A percentile compares a stretch with the other conserved stretches of the same genome.
Conservation (phyloP, 2,113 vertebrate genomes). For the Eublepharis macularius region DNA sequence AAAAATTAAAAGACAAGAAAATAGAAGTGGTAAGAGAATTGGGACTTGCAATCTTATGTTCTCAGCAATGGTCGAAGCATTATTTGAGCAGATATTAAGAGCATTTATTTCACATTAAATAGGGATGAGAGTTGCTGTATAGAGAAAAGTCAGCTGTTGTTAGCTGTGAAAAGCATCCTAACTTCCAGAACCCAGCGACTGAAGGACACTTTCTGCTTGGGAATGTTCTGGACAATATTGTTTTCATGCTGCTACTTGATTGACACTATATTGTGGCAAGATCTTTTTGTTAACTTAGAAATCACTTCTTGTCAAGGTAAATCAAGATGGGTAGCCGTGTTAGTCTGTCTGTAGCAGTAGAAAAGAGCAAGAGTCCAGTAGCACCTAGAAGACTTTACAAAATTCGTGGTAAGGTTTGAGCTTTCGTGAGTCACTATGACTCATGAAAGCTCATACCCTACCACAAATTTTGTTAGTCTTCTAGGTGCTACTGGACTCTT, state of each 20-base stretch:
- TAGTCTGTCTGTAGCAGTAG: too few relatives aligned
- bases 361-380: too few relatives aligned
- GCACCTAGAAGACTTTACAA: too few relatives aligned
- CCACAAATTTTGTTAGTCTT: too few relatives aligned
- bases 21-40: background rate
- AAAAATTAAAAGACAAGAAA: background rate
- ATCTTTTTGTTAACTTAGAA: background rate
- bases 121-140: background rate
- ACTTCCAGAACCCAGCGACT: background rate
- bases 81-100: background rate
- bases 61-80: background rate
- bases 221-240: background rate
- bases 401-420: too few relatives aligned
- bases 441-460: too few relatives aligned
- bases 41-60: background rate
- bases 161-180: background rate
- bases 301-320: background rate
- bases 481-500: too few relatives aligned
- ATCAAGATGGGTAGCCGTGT: too few relatives aligned
- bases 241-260: background rate
- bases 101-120: background rate
- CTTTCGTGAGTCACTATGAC: too few relatives aligned
- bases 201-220: background rate
- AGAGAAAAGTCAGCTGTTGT: background rate
- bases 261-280: background rate